phyloP scores from a whole-genome alignment of 2,888 invertebrate species.

The Stramonita haemastoma region DNA sequence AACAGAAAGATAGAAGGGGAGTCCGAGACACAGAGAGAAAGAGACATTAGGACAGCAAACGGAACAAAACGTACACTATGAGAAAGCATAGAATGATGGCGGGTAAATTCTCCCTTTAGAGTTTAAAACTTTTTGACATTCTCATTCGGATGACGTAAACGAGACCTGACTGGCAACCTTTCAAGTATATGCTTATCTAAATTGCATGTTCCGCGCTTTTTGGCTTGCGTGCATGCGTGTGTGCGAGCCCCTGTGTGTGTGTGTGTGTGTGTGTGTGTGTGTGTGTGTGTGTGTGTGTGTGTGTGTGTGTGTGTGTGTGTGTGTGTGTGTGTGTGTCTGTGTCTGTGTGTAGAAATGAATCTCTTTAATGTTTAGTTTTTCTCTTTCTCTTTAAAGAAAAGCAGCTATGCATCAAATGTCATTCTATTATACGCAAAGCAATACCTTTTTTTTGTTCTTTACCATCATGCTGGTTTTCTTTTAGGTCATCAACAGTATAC shows the following conservation, averaged over 20 bases:
- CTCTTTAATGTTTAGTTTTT: not conserved
- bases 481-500: no score
- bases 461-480: no score
- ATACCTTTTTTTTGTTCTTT: no score
- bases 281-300: conserved; percentile 3
- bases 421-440: not conserved
- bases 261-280: not conserved
- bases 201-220: conserved; percentile 1
- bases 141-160: conserved; percentile 18
- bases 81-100: no score
- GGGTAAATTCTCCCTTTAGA: not conserved
- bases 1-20: no score
- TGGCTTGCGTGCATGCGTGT: not conserved
- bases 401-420: not conserved
- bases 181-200: conserved; percentile 27
- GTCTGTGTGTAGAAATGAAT: not conserved
- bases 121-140: conserved; percentile 18
- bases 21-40: no score
- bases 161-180: conserved; percentile 11
- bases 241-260: not conserved
- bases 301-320: conserved; percentile 2
- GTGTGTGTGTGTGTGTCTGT: conserved; percentile 3
- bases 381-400: not conserved
- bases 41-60: no score
- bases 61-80: not conserved